phyloP scores from a whole-genome alignment of 2,888 invertebrate species.

The Pyrrhosoma nymphula region DNA sequence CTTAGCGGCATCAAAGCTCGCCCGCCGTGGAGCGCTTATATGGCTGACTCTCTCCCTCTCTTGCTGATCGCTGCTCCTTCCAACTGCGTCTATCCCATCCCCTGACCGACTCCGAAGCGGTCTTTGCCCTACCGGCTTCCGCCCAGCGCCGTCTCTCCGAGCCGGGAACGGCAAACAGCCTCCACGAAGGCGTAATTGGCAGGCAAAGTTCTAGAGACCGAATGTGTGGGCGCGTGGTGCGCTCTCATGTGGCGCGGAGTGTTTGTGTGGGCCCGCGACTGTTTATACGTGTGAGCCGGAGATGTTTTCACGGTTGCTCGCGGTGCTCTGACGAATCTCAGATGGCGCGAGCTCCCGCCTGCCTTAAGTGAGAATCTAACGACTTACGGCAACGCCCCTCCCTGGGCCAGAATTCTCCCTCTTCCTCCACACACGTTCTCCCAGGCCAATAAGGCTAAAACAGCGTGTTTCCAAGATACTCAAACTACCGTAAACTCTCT shows the following conservation, averaged over 20 bases:
- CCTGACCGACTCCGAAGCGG: too few species aligned
- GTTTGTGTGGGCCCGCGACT: neutral
- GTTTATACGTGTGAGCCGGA: neutral
- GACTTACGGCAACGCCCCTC: neutral
- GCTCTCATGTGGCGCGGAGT: neutral
- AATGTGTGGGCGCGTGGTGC: neutral
- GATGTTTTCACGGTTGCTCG: neutral
- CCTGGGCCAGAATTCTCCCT: neutral
- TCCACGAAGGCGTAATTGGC: constrained; percentile 24
- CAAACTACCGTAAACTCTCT: neutral
- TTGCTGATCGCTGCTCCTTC: neutral
- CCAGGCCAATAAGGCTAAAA: constrained; percentile 15
- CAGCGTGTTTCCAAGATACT: constrained; percentile 30
- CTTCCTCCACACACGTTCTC: neutral
- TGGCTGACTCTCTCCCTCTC: neutral
- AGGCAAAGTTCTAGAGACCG: constrained; percentile 31
- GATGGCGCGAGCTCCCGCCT: neutral
- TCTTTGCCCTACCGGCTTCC: too few species aligned
- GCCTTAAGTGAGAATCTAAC: constrained; percentile 18
- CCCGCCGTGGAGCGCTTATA: neutral
- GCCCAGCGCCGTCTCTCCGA: too few species aligned
- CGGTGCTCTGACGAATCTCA: neutral
- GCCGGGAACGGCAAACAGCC: neutral
- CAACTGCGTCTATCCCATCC: too few species aligned
- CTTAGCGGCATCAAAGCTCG: constrained; percentile 42